These are phyloP conservation scores for Pseudopodoces humilis DNA, from an alignment of 2,113 vertebrate genomes.

Conservation along the genomic window DNA sequence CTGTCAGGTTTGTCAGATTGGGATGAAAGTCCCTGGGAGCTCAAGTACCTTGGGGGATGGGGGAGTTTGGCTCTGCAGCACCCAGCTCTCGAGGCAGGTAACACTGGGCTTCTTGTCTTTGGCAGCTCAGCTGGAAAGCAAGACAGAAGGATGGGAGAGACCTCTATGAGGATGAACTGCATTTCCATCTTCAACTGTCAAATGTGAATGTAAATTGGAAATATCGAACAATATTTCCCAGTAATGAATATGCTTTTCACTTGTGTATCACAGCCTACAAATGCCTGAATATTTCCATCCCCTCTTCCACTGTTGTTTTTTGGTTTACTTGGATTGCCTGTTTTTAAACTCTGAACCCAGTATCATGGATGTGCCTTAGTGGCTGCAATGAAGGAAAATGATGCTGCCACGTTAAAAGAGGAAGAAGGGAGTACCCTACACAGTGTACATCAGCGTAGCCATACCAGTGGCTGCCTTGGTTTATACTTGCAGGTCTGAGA, in stretches of 20 bases:
- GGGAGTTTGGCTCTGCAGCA: neutral
- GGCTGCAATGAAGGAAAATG: neutral
- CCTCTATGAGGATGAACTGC: neutral
- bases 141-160: neutral
- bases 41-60: neutral
- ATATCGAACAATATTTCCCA: neutral
- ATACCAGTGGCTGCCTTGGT: neutral
- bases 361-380: neutral
- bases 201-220: neutral
- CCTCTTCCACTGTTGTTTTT: neutral
- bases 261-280: neutral
- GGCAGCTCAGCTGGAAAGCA: neutral
- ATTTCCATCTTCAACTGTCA: neutral
- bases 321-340: neutral
- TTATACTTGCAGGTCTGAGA: neutral
- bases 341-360: neutral
- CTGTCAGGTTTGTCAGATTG: neutral
- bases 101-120: neutral
- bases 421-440: neutral
- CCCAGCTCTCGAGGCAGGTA: neutral
- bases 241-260: slow-evolving; percentile 47
- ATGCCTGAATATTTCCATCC: neutral
- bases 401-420: neutral
- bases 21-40: neutral
- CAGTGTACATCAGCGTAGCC: neutral